A percentile compares a stretch with the other conserved stretches of the same genome.
phyloP scores from a whole-genome alignment of 2,113 vertebrate genomes.

The Collichthys lucidus region DNA sequence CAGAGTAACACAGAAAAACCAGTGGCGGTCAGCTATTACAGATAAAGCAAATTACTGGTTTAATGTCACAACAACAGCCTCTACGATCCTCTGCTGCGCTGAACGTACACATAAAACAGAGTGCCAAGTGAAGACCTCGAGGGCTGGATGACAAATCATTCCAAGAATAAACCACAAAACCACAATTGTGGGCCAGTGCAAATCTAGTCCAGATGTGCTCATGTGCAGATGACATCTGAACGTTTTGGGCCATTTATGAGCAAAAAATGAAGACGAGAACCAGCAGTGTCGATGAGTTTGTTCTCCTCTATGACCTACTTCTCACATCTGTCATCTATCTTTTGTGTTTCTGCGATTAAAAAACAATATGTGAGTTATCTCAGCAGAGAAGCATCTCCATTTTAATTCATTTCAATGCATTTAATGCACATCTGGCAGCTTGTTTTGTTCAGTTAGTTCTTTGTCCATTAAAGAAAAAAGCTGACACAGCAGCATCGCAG shows the following conservation, averaged over 20 bases:
- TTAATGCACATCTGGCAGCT: background rate
- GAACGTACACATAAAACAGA: slow-evolving; percentile 53
- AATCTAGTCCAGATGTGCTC: slow-evolving; percentile 80
- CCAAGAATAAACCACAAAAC: slow-evolving; percentile 70
- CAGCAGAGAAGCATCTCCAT: slow-evolving; percentile 34
- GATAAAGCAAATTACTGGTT: slow-evolving; percentile 34
- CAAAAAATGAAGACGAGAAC: slow-evolving; percentile 54
- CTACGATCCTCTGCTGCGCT: slow-evolving; percentile 29
- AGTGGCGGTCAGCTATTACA: slow-evolving; percentile 13
- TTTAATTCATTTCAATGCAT: slow-evolving; percentile 30
- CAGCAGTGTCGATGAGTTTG: slow-evolving; percentile 64
- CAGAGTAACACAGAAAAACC: slow-evolving; percentile 33
- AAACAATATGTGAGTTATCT: slow-evolving; percentile 41
- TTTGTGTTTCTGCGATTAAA: slow-evolving; percentile 49
- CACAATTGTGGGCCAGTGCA: slow-evolving; percentile 62
- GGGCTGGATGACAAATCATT: slow-evolving; percentile 74
- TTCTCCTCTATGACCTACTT: slow-evolving; percentile 77
- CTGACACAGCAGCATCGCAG: slow-evolving; percentile 23
- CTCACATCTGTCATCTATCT: slow-evolving; percentile 70
- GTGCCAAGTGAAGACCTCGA: slow-evolving; percentile 72
- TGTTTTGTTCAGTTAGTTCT: slow-evolving; percentile 14
- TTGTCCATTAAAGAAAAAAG: background rate
- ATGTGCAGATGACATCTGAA: slow-evolving; percentile 64
- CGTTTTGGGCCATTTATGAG: slow-evolving; percentile 58
- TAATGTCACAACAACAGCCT: slow-evolving; percentile 14